phyloP scores from a whole-genome alignment of 2,113 vertebrate genomes.

The Chaenogobius annularis region DNA sequence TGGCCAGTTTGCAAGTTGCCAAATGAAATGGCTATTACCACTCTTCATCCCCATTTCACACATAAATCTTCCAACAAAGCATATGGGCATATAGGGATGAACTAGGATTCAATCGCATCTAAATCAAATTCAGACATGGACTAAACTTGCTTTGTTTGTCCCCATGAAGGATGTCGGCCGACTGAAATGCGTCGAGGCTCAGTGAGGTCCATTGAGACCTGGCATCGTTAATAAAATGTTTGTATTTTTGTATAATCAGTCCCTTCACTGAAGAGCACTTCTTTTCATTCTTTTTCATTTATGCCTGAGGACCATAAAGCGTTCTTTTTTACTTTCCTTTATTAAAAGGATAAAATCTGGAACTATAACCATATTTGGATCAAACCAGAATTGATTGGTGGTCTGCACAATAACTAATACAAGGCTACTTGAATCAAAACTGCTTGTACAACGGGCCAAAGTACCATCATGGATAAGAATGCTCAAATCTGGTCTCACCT shows the following conservation, averaged over 20 bases:
- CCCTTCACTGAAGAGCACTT: not conserved
- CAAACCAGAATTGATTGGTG: not conserved
- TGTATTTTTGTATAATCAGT: not conserved
- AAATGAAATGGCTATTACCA: no score
- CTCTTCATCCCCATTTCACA: no score
- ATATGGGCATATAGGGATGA: not conserved
- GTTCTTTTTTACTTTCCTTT: not conserved
- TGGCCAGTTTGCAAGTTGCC: not conserved
- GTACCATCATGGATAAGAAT: not conserved
- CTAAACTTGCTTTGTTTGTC: not conserved
- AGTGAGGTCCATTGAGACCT: no score
- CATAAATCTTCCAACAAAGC: not conserved
- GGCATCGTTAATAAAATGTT: no score
- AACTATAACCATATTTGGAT: not conserved
- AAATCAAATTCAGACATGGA: not conserved
- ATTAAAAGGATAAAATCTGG: no score
- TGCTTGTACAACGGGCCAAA: no score
- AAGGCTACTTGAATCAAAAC: no score
- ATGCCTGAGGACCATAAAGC: no score
- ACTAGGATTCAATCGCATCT: not conserved
- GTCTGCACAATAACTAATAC: no score
- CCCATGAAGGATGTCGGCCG: not conserved
- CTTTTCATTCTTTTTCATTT: not conserved
- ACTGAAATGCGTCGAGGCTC: no score
- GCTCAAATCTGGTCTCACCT: not conserved